These are phyloP conservation scores for Falco rusticolus DNA, from an alignment of 2,797 vertebrate species.

Conservation along the genomic window DNA sequence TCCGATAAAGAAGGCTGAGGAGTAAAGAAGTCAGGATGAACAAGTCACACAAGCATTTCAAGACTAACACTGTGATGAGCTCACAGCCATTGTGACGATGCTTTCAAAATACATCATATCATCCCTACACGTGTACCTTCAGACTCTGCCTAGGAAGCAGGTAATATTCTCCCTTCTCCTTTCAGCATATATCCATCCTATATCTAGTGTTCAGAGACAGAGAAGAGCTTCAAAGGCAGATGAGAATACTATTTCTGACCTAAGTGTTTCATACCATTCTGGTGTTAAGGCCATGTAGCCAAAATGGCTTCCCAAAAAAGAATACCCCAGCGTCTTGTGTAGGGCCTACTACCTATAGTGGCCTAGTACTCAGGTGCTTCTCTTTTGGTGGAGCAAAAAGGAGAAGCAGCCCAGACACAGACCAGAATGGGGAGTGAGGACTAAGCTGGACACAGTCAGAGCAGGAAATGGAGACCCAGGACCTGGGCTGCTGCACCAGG, in stretches of 20 bases:
- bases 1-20: slow-evolving; percentile 76
- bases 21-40: background rate
- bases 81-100: background rate
- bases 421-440: background rate
- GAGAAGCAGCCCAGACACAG: background rate
- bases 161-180: background rate
- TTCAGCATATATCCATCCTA: background rate
- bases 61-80: background rate
- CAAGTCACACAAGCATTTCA: background rate
- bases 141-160: background rate
- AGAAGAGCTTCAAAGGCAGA: background rate
- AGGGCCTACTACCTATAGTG: background rate
- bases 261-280: background rate
- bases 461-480: background rate
- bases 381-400: background rate
- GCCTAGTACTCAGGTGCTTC: background rate
- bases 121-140: background rate
- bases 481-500: background rate
- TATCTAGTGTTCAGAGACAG: background rate
- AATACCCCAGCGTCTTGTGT: background rate
- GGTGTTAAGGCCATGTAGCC: background rate
- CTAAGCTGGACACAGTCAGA: background rate
- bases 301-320: background rate
- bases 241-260: background rate
- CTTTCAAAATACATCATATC: background rate